Percentiles rank a stretch among this genome's conserved stretches.
These are phyloP conservation scores for Alectoris magna DNA, from an alignment of 2,797 vertebrate species.

Conservation along the genomic window DNA sequence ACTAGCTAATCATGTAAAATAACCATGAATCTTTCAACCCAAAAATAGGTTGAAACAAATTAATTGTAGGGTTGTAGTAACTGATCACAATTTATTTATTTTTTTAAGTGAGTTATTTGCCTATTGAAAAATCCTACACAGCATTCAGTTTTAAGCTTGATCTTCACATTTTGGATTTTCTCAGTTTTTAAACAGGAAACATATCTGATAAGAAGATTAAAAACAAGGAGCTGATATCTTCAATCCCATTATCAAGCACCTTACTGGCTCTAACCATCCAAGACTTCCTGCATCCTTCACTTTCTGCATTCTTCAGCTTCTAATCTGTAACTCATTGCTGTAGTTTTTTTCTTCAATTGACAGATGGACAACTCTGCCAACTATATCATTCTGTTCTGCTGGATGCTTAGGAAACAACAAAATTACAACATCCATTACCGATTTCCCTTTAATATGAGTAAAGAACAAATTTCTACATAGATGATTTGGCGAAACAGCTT, in stretches of 20 bases:
- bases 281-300: not conserved
- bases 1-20: too few species aligned
- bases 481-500: slow-evolving; percentile 8
- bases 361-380: not conserved
- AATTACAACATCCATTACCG: not conserved
- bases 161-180: not conserved
- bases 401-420: not conserved
- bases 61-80: not conserved
- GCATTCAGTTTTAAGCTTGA: not conserved
- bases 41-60: not conserved
- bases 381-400: not conserved
- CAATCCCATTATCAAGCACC: not conserved
- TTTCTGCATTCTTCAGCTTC: not conserved
- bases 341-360: not conserved
- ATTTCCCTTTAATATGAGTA: slow-evolving; percentile 13
- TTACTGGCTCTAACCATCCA: not conserved
- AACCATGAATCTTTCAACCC: not conserved
- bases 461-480: not conserved
- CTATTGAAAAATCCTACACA: not conserved
- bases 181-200: not conserved
- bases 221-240: not conserved
- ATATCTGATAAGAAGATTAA: not conserved
- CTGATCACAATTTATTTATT: too few species aligned
- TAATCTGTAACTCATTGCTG: not conserved
- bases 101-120: not conserved